These are phyloP conservation scores for Meta bourneti DNA, from an alignment of 2,888 invertebrate genomes.

Conservation along the genomic window DNA sequence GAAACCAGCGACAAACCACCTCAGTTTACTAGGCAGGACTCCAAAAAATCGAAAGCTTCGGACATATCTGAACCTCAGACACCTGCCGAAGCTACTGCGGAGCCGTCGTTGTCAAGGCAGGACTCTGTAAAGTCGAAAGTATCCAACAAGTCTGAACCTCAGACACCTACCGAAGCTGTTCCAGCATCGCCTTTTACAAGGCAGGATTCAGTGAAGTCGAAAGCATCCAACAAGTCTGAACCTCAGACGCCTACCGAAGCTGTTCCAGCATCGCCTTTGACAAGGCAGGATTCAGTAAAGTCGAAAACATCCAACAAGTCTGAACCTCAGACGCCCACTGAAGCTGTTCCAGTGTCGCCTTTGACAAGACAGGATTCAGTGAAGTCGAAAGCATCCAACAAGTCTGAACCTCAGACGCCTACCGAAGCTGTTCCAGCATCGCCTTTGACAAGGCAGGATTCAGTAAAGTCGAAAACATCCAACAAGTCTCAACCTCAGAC, in stretches of 20 bases:
- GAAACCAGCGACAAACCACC: constrained; percentile 39
- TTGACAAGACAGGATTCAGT: constrained; percentile 30
- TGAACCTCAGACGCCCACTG: constrained; percentile 28
- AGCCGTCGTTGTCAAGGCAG: neutral
- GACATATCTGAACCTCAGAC: constrained; percentile 26
- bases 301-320: constrained; percentile 31
- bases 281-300: constrained; percentile 40
- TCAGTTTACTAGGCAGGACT: constrained; percentile 54
- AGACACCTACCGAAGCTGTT: constrained; percentile 2
- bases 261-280: neutral
- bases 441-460: constrained; percentile 31
- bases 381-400: constrained; percentile 38
- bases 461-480: constrained; percentile 10
- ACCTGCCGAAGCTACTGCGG: neutral
- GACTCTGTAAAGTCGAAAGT: constrained; percentile 27
- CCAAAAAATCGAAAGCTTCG: constrained; percentile 28
- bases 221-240: constrained; percentile 2
- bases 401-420: constrained; percentile 38
- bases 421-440: constrained; percentile 25
- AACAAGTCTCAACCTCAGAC: constrained; percentile 26
- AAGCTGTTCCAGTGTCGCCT: neutral
- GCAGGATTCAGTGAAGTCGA: constrained; percentile 28
- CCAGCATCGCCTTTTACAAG: neutral
- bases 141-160: constrained; percentile 9
- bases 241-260: constrained; percentile 8